A percentile compares a stretch with the other conserved stretches of the same genome.
Conservation (phyloP, 2,888 invertebrate genomes). For the Papilio gigon region DNA sequence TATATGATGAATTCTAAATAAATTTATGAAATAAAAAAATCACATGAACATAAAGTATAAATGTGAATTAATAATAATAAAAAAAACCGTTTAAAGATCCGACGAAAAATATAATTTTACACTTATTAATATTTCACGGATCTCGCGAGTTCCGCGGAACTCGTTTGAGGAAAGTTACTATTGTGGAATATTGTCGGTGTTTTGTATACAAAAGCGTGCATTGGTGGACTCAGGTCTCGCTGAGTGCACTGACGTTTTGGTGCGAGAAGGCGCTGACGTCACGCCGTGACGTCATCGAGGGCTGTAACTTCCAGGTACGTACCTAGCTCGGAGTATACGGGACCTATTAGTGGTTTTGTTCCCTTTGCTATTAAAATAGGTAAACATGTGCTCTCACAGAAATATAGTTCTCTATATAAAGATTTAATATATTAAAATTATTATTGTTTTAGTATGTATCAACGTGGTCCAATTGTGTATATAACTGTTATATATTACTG, state of each 20-base stretch:
- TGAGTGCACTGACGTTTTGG: conserved; percentile 77
- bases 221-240: conserved; percentile 71
- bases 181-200: conserved; percentile 37
- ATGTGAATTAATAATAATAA: not conserved
- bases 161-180: not conserved
- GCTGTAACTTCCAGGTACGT: not conserved
- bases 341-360: not conserved
- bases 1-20: no score
- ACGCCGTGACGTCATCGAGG: not conserved
- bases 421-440: not conserved
- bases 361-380: not conserved
- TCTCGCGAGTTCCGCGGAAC: not conserved
- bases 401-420: not conserved
- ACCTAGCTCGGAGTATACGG: conserved; percentile 1
- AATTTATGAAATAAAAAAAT: no score
- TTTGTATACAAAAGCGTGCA: conserved; percentile 71
- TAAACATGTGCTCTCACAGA: not conserved
- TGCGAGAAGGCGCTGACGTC: conserved; percentile 14
- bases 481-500: no score
- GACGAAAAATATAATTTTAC: no score
- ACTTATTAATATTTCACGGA: not conserved
- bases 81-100: not conserved
- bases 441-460: not conserved
- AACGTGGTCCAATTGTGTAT: conserved; percentile 4
- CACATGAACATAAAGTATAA: not conserved